Base-by-base conservation (phyloP, 2,113 vertebrate genomes). In the Centropus bengalensis region DNA sequence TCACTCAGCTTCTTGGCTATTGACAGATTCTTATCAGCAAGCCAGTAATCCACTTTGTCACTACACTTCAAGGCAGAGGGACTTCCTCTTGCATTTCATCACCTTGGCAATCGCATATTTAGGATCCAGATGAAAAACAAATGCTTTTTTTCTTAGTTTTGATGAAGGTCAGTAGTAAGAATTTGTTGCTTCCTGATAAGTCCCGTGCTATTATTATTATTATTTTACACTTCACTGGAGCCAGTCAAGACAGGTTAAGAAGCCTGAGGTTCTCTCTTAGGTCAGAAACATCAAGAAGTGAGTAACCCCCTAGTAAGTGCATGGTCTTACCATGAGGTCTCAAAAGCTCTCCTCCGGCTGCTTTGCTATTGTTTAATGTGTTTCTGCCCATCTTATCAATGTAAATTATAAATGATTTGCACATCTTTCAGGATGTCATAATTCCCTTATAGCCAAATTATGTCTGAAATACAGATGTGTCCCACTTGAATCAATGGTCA, bases 231-330 rank as follows among this genome's bases (percentile, higher is more conserved):
- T 89, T 85, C 5, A 1, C 7, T 91, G 69, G 66, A 78, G 36
- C 51, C 52, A 84, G 69, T 67, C 32, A 86, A 84, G 81, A 91
- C 79, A 92, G 62, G 74, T 87, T 90, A 78, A 82, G 68, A 95
- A 89, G 54, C 40, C 52, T 68, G 52, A 93, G 69, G 68, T 56
- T 93, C 82, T 44, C 40, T 70, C 67, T 32, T 18, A 89, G 78
- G 89, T 85, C 78, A 94, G 78, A 91, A 93, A 67, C 27, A 91
- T 32, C 40, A 78, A 82, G 66, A 64, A 76, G 20, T 0, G 0
- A 79, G 28, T 77, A 86, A 86, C 20, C 27, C 32, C 47, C 32
- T 3, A 22, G 6, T 51, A 74, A 66, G 58, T 1, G 1, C 54
- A 40, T 1, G 23, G 62, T 81, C 64, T 81, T 86, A 66, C 64